Base-by-base conservation (phyloP, 1,140 invertebrate genomes). In the Tenebrio molitor region DNA sequence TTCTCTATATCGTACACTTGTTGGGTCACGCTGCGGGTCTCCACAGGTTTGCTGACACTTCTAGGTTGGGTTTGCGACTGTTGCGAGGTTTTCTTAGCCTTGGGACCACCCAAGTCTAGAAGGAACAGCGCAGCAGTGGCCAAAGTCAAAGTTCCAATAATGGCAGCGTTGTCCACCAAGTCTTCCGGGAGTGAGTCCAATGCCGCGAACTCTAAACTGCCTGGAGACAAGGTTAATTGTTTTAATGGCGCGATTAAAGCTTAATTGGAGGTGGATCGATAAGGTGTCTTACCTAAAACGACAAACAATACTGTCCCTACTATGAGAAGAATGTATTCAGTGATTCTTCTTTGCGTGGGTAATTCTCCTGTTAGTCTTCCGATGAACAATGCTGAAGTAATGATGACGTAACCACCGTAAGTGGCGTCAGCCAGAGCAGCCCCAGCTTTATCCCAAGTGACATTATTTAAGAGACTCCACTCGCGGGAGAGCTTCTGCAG, bases 401-500 rank as follows among this genome's bases (percentile, higher is more conserved):
- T 89, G 69, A 93, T 90, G 76, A 90, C 82, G 82, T 91, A 93
- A 77, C 90, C 86, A 82, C 89, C 90, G 84, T 87, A 91, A 76
- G 84, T 86, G 68, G 86, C 88, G 72, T 89, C 88, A n/a, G 87
- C 88, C 65, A 89, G 88, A 0, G 88, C 82, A 5, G 87, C 85
- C 0, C 88, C 88, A 4, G 88, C 83, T 34, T 84, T 84, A 75
- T 87, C 90, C 89, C 91, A 91, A 0, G 91, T 91, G 25, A 92
- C 87, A 68, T 90, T 92, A 69, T 87, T 91, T 46, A 92, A 81
- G 2, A 91, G 85, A n/a, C 90, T 89, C 91, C 91, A 92, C 83
- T 92, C 91, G 63, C 88, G 83, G 17, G 90, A 92, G 19, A 90
- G 81, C 83, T 91, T 92, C 81, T 92, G 88, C 42, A 91, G 83